phyloP scores from a whole-genome alignment of 2,888 invertebrate species.

The Mantis religiosa region DNA sequence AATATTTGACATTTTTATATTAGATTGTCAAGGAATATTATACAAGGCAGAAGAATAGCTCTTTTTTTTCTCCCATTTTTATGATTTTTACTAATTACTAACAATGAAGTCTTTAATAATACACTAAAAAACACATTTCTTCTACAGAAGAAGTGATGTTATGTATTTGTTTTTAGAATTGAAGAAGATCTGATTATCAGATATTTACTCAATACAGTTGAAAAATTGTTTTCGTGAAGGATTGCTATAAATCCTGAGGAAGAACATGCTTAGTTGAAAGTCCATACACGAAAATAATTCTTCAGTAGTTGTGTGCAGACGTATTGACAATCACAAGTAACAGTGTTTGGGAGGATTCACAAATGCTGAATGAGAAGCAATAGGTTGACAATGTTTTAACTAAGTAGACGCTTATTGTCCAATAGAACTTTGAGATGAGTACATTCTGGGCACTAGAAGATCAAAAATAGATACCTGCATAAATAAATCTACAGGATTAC shows the following conservation, averaged over 20 bases:
- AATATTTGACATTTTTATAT: slow-evolving; percentile 22
- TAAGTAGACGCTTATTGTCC: not conserved
- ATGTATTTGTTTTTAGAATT: slow-evolving; percentile 10
- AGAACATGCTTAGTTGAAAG: not conserved
- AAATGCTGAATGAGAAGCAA: not conserved
- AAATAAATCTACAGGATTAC: too few species aligned
- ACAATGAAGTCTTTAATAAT: slow-evolving; percentile 33
- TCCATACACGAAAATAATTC: not conserved
- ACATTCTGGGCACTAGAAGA: too few species aligned
- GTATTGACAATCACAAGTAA: too few species aligned
- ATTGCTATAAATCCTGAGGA: not conserved
- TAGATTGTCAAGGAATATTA: slow-evolving; percentile 45
- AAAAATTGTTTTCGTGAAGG: slow-evolving; percentile 1
- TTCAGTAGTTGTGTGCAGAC: not conserved
- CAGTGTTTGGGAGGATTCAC: not conserved
- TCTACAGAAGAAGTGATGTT: slow-evolving; percentile 7
- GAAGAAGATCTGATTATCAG: slow-evolving; percentile 14
- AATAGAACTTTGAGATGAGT: not conserved
- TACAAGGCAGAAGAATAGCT: slow-evolving; percentile 39
- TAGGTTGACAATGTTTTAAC: not conserved
- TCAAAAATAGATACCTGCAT: too few species aligned
- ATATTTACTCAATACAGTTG: slow-evolving; percentile 5
- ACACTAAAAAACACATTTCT: slow-evolving; percentile 15
- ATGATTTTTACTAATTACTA: not conserved
- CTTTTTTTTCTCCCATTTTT: not conserved